Evolutionary conservation across 2,888 invertebrate genomes (phyloP).

Genomic region (Epiblema foenella): DNA sequence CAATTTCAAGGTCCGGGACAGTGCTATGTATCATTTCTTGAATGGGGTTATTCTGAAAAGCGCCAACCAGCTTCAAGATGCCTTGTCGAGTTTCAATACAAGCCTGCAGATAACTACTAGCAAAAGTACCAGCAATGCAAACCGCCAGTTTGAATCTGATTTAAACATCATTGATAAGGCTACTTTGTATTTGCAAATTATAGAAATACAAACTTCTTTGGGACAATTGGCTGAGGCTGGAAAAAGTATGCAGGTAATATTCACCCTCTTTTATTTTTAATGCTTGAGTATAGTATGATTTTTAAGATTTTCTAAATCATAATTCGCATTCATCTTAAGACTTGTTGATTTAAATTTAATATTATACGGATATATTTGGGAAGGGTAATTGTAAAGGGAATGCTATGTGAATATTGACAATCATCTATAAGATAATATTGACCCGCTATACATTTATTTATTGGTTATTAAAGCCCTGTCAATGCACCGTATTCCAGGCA

Average conservation of each 20-base stretch:
- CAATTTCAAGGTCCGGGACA: slow-evolving; percentile 96
- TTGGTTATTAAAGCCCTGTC: no score
- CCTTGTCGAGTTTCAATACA: slow-evolving; percentile 89
- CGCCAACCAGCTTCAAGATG: slow-evolving; percentile 88
- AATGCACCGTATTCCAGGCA: no score
- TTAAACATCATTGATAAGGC: slow-evolving; percentile 91
- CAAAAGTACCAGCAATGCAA: slow-evolving; percentile 61
- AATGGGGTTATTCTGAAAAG: slow-evolving; percentile 93
- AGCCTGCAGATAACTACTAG: slow-evolving; percentile 88
- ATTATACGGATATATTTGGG: no score
- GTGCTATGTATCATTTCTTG: slow-evolving; percentile 95
- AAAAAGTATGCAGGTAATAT: slow-evolving; percentile 89
- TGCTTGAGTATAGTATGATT: neutral
- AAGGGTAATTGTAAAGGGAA: no score
- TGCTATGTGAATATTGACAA: no score
- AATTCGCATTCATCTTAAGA: no score
- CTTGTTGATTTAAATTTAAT: no score
- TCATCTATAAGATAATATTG: no score
- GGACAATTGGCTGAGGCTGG: slow-evolving; percentile 92
- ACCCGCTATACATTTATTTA: no score
- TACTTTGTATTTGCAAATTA: slow-evolving; percentile 94
- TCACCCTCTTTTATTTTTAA: neutral
- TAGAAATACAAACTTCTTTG: slow-evolving; percentile 89
- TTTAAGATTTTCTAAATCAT: neutral
- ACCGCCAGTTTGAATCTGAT: slow-evolving; percentile 69